Conservation (phyloP, 92 coral and sea anemone genomes). For the Paragorgia papillata region DNA sequence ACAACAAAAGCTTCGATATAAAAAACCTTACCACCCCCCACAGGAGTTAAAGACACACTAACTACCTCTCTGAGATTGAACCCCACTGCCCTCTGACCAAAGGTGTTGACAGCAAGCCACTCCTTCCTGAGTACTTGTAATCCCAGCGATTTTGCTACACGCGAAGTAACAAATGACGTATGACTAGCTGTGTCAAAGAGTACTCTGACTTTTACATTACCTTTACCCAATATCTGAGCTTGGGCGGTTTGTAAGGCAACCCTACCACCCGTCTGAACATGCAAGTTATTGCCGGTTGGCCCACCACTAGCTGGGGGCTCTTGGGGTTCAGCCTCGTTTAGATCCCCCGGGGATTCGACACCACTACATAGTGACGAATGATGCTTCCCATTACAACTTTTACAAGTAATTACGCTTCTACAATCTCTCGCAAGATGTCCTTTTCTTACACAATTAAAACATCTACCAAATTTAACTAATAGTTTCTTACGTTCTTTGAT, state of each 20-base stretch:
- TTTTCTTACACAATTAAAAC: constrained; percentile 48
- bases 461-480: constrained; percentile 45
- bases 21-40: constrained; percentile 29
- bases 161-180: too few species aligned
- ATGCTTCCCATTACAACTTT: constrained; percentile 41
- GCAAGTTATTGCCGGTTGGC: too few species aligned
- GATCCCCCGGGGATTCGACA: background rate
- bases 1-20: constrained; percentile 46
- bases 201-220: too few species aligned
- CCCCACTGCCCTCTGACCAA: constrained; percentile 27
- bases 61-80: constrained; percentile 52
- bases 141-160: too few species aligned
- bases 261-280: too few species aligned
- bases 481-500: too few species aligned
- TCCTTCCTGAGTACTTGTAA: too few species aligned
- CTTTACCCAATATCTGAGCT: too few species aligned
- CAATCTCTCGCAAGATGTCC: constrained; percentile 41
- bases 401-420: constrained; percentile 16
- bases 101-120: background rate
- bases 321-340: too few species aligned
- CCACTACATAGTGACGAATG: constrained; percentile 42
- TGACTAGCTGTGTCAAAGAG: too few species aligned
- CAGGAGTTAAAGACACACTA: constrained; percentile 14
- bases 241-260: constrained; percentile 39
- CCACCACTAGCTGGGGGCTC: background rate